phyloP scores from a whole-genome alignment of 1,140 invertebrate species.

The Apis florea region DNA sequence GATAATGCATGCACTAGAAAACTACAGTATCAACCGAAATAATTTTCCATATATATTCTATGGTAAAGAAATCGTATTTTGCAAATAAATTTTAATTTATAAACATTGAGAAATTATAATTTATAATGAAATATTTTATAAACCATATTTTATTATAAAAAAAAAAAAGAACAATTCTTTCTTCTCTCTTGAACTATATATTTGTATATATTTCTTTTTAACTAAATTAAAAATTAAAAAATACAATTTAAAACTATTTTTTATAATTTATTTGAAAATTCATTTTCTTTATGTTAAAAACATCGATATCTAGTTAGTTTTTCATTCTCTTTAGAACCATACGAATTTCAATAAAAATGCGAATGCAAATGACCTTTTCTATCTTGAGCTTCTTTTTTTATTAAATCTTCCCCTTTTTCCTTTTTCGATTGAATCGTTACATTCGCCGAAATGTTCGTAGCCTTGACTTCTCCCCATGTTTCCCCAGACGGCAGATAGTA shows the following conservation, averaged over 20 bases:
- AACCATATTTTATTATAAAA: too few relatives aligned
- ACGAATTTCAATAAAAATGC: background rate
- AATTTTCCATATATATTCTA: background rate
- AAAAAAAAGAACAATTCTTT: too few relatives aligned
- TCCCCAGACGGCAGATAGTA: background rate
- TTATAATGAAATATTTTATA: too few relatives aligned
- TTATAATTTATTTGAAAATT: too few relatives aligned
- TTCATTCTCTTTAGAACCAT: background rate
- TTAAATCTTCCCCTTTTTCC: background rate
- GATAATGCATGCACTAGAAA: conserved; percentile 7
- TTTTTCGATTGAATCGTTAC: background rate
- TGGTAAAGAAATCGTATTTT: background rate
- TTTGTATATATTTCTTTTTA: too few relatives aligned
- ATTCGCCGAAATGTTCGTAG: conserved; percentile 2
- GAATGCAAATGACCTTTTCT: background rate
- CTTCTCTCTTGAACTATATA: too few relatives aligned
- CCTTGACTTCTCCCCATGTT: background rate
- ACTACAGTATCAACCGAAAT: conserved; percentile 23
- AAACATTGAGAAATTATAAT: too few relatives aligned
- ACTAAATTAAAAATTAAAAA: too few relatives aligned
- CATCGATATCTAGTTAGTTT: background rate
- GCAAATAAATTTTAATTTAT: background rate
- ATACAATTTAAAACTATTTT: too few relatives aligned
- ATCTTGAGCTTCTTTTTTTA: background rate
- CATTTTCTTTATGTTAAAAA: background rate